These are phyloP conservation scores for Cariama cristata DNA, from an alignment of 2,113 vertebrate genomes.

Conservation along the genomic window DNA sequence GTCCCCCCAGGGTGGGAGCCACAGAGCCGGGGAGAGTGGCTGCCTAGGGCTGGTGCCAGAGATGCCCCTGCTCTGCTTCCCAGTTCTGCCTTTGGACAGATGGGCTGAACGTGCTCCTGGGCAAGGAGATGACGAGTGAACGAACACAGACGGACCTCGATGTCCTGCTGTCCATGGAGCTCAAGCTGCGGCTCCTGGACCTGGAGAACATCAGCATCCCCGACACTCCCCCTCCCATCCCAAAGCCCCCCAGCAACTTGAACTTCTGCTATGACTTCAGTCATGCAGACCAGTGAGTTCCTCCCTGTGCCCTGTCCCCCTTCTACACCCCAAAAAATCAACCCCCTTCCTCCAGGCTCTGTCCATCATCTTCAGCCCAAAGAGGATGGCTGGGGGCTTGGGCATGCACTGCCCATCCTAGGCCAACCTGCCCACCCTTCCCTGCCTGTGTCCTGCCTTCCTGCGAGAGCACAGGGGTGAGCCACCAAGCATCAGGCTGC, in stretches of 20 bases:
- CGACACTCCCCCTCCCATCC: conserved; percentile 84
- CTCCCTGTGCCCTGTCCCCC: not conserved
- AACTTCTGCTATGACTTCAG: conserved; percentile 97
- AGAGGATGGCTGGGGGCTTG: not conserved
- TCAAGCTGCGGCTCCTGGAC: conserved; percentile 94
- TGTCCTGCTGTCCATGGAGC: conserved; percentile 95
- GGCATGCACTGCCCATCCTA: fast-evolving
- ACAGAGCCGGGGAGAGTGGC: fast-evolving
- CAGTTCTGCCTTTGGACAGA: conserved; percentile 97
- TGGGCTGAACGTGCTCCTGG: conserved; percentile 90
- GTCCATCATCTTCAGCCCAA: not conserved
- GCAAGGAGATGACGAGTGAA: conserved; percentile 91
- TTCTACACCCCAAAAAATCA: not conserved
- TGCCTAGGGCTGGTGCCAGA: not conserved
- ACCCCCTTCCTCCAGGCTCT: not conserved
- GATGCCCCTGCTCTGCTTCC: not conserved
- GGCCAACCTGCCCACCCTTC: not conserved
- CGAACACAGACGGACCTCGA: conserved; percentile 92
- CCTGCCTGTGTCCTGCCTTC: not conserved
- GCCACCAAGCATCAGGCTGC: fast-evolving
- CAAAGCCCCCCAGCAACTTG: conserved; percentile 93
- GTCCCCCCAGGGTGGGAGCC: not conserved
- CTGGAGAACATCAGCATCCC: conserved; percentile 95
- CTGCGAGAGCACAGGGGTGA: not conserved
- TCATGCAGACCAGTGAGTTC: conserved; percentile 83